These are phyloP conservation scores for Zaprionus tsacasi DNA, from an alignment of 1,140 invertebrate genomes.

Conservation along the genomic window DNA sequence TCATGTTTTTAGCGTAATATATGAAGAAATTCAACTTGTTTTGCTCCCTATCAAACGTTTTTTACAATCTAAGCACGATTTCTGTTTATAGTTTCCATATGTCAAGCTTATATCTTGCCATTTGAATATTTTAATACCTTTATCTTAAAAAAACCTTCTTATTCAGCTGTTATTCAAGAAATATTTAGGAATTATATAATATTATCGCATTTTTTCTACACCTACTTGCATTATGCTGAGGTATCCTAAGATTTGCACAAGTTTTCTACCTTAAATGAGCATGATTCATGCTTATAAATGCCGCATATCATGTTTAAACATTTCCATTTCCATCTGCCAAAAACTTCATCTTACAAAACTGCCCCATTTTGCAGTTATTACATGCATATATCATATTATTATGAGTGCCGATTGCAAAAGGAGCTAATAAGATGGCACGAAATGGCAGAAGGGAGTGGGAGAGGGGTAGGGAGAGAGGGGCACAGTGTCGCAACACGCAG, in stretches of 20 bases:
- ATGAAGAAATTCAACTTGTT: too few species aligned
- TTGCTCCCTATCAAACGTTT: too few species aligned
- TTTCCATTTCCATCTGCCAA: not conserved
- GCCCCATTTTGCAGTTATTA: not conserved
- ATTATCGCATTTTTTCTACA: too few species aligned
- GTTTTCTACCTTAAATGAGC: not conserved
- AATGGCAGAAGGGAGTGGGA: not conserved
- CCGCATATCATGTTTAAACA: not conserved
- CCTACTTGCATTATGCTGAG: too few species aligned
- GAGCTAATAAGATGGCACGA: not conserved
- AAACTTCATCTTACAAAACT: not conserved
- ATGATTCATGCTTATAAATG: not conserved
- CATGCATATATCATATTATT: conserved; percentile 17
- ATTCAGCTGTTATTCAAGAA: too few species aligned
- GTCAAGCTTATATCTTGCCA: too few species aligned
- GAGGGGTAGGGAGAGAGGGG: not conserved
- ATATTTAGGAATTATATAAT: too few species aligned
- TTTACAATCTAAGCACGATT: too few species aligned
- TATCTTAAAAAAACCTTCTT: too few species aligned
- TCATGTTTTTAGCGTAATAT: too few species aligned
- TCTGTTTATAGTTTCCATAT: too few species aligned
- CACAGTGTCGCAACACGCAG: conserved; percentile 28
- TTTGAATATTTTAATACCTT: too few species aligned
- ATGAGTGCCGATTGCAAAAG: not conserved
- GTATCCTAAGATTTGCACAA: not conserved